These are phyloP conservation scores for Callyntrura guangdongensis DNA, from an alignment of 2,888 invertebrate species.

Conservation along the genomic window DNA sequence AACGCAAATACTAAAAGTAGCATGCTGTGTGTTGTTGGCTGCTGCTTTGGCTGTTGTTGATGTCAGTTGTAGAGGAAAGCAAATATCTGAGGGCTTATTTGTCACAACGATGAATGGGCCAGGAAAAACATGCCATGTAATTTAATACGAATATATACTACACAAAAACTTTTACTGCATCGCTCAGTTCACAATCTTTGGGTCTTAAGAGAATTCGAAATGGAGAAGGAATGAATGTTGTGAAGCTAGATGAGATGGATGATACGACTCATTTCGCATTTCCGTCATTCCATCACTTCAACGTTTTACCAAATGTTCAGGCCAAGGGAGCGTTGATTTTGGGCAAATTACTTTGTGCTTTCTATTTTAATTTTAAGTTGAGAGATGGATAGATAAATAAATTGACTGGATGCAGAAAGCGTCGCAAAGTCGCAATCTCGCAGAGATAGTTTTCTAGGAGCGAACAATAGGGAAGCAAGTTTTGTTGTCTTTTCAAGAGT, in stretches of 20 bases:
- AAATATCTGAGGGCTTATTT: constrained; percentile 60
- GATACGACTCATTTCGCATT: constrained; percentile 27
- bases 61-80: neutral
- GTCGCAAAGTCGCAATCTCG: neutral
- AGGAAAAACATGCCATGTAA: constrained; percentile 10
- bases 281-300: constrained; percentile 54
- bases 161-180: neutral
- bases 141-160: constrained; percentile 13
- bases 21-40: constrained; percentile 11
- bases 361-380: constrained; percentile 2
- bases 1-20: neutral
- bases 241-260: neutral
- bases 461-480: neutral
- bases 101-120: constrained; percentile 53
- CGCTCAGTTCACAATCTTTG: neutral
- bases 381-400: constrained; percentile 12
- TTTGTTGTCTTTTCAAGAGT: neutral
- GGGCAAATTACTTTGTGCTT: constrained; percentile 40
- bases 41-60: neutral
- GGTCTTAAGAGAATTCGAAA: constrained; percentile 2
- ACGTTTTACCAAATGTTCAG: neutral
- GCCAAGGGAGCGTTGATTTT: neutral
- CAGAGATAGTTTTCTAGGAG: neutral
- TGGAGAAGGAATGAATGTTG: neutral
- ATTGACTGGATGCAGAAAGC: constrained; percentile 9